Percentiles rank a stretch among this genome's conserved stretches.
Conservation (phyloP, 2,888 invertebrate genomes). For the Agonopterix alstromeriana region DNA sequence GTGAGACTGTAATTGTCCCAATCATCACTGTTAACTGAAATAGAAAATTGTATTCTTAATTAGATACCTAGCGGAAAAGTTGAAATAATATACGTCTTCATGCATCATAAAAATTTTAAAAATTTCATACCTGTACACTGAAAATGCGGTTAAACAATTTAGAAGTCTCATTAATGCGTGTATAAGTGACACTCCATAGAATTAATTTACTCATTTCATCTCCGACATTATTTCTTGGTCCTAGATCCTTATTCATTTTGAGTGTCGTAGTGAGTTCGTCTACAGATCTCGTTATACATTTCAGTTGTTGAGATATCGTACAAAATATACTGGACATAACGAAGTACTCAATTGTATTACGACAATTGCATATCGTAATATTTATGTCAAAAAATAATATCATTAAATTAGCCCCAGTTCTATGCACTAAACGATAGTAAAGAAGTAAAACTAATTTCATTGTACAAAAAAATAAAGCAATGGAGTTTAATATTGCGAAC, state of each 20-base stretch:
- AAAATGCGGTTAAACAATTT: neutral
- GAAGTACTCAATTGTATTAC: slow-evolving; percentile 8
- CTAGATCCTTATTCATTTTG: slow-evolving; percentile 43
- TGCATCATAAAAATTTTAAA: neutral
- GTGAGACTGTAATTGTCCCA: neutral
- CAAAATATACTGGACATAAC: slow-evolving; percentile 4
- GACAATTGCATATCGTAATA: slow-evolving; percentile 2
- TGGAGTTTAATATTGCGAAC: too few relatives aligned
- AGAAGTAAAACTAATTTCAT: too few relatives aligned
- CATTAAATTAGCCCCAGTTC: too few relatives aligned
- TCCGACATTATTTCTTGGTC: too few relatives aligned
- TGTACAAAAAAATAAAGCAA: too few relatives aligned
- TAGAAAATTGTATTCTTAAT: neutral
- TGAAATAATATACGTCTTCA: too few relatives aligned
- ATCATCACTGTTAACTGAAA: slow-evolving; percentile 3
- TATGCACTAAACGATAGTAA: too few relatives aligned
- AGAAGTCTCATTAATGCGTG: neutral
- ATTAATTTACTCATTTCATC: neutral
- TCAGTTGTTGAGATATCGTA: slow-evolving; percentile 10
- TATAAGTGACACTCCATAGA: neutral
- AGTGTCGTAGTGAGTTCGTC: neutral
- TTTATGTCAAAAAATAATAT: neutral
- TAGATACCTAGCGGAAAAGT: too few relatives aligned
- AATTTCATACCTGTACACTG: neutral
- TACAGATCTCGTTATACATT: slow-evolving; percentile 5